Conservation (phyloP, 2,888 invertebrate species). For the Nephrotoma flavescens region DNA sequence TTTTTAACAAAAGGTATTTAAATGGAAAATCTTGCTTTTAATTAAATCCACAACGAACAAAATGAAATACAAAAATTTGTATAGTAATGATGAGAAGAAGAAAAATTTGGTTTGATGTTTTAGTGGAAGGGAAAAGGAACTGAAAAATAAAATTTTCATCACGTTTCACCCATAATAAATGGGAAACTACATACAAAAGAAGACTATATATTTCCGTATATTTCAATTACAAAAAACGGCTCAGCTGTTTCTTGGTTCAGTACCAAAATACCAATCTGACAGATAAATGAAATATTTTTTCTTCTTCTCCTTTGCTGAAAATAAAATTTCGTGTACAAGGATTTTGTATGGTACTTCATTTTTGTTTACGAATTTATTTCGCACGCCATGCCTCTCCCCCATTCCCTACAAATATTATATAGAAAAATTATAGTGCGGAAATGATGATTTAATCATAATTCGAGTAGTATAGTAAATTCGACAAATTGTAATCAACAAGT, state of each 20-base stretch:
- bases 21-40: neutral
- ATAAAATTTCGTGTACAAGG: neutral
- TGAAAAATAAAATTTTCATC: neutral
- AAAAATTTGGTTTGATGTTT: neutral
- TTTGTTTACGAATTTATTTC: neutral
- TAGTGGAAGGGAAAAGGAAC: neutral
- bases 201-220: neutral
- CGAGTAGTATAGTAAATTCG: neutral
- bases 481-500: neutral
- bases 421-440: neutral
- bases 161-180: neutral
- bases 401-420: neutral
- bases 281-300: neutral
- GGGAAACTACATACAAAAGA: neutral
- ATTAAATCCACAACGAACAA: neutral
- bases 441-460: neutral
- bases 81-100: neutral
- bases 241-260: neutral
- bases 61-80: neutral
- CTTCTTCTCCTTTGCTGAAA: neutral
- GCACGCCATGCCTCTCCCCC: too few relatives aligned
- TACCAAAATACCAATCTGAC: neutral
- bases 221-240: neutral
- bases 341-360: neutral
- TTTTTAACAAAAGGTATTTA: neutral